Percentiles rank a stretch among this genome's conserved stretches.
Evolutionary conservation across 2,888 invertebrate species (phyloP).

Genomic region (Aplocera efformata): DNA sequence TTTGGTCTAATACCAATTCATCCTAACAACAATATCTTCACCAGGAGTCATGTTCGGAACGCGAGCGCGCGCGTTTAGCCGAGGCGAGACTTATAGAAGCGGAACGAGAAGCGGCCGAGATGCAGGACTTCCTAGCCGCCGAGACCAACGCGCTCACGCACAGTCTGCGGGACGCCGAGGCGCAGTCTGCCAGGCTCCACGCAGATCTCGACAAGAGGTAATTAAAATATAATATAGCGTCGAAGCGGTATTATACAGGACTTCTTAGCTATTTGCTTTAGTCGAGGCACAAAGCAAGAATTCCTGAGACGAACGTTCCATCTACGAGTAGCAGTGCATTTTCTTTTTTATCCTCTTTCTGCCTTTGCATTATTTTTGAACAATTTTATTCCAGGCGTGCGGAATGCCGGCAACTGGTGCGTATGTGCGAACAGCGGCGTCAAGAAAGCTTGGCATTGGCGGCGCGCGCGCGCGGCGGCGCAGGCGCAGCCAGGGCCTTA

Average conservation of each 20-base stretch:
- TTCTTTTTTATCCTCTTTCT: too few relatives aligned
- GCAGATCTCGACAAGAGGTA: slow-evolving; percentile 65
- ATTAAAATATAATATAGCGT: not conserved
- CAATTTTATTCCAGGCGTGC: slow-evolving; percentile 78
- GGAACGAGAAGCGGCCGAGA: slow-evolving; percentile 89
- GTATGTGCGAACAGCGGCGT: slow-evolving; percentile 89
- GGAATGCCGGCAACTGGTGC: slow-evolving; percentile 88
- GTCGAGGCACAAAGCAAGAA: too few relatives aligned
- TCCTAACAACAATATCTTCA: too few relatives aligned
- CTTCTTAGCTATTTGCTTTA: too few relatives aligned
- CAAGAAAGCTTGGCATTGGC: slow-evolving; percentile 63
- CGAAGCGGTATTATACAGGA: too few relatives aligned
- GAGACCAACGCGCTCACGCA: slow-evolving; percentile 91
- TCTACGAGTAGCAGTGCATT: too few relatives aligned
- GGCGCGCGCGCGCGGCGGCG: slow-evolving; percentile 77
- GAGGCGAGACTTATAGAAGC: slow-evolving; percentile 88
- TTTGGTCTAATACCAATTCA: too few relatives aligned
- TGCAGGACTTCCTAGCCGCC: slow-evolving; percentile 93
- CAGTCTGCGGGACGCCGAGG: slow-evolving; percentile 88
- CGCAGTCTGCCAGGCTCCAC: slow-evolving; percentile 72
- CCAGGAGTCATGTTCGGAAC: slow-evolving; percentile 84
- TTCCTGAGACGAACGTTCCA: too few relatives aligned
- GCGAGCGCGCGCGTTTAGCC: slow-evolving; percentile 84
- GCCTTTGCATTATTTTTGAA: too few relatives aligned
- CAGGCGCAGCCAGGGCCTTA: slow-evolving; percentile 78